These are phyloP conservation scores for Stercorarius parasiticus DNA, from an alignment of 2,113 vertebrate genomes.

Conservation along the genomic window DNA sequence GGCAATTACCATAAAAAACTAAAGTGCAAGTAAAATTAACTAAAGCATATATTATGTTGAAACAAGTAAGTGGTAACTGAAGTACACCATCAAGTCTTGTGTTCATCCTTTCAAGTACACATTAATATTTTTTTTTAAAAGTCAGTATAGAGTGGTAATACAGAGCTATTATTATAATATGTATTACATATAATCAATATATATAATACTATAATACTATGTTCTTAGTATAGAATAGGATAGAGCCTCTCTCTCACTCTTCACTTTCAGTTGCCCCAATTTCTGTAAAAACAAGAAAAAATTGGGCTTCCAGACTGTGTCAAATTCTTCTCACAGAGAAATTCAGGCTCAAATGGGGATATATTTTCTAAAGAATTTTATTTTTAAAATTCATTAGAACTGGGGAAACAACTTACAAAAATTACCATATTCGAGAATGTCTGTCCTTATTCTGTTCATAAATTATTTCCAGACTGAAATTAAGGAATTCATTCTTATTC, in stretches of 20 bases:
- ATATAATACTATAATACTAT: not conserved
- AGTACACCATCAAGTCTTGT: not conserved
- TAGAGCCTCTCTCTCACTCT: not conserved
- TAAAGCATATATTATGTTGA: not conserved
- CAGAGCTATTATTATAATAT: not conserved
- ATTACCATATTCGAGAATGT: not conserved
- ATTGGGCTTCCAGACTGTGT: not conserved
- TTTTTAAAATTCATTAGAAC: not conserved
- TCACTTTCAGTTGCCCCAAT: not conserved
- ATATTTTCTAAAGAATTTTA: not conserved
- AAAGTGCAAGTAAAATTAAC: conserved; percentile 12
- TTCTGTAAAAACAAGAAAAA: not conserved
- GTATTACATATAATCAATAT: not conserved
- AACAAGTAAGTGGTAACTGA: not conserved
- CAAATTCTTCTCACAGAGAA: not conserved
- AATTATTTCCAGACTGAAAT: conserved; percentile 26
- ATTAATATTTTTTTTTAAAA: too few species aligned
- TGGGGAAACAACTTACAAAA: not conserved
- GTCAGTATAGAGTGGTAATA: not conserved
- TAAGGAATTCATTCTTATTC: not conserved
- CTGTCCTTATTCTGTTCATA: conserved; percentile 3
- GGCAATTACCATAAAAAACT: conserved; percentile 26
- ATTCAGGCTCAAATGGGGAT: not conserved
- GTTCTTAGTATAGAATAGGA: not conserved
- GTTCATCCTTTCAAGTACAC: not conserved